Conservation (phyloP, 2,113 vertebrate species). For the Typhlomys cinereus region DNA sequence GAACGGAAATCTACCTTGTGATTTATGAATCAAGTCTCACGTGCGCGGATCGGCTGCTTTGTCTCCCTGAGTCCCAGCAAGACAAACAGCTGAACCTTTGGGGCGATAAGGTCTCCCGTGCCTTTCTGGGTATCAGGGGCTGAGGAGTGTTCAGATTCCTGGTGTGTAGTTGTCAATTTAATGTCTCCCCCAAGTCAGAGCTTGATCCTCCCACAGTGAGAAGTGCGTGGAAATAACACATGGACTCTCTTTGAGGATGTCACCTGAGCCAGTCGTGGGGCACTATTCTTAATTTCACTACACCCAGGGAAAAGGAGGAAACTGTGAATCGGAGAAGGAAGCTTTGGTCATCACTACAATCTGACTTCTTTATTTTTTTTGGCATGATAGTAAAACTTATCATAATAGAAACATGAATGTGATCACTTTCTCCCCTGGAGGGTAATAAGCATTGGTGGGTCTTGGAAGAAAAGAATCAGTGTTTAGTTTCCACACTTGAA, state of each 20-base stretch:
- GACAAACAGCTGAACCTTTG: constrained; percentile 10
- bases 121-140: constrained; percentile 52
- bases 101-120: neutral
- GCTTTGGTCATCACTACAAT: neutral
- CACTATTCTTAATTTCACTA: constrained; percentile 67
- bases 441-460: neutral
- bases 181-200: constrained; percentile 54
- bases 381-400: neutral
- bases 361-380: constrained; percentile 56
- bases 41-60: constrained; percentile 59
- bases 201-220: constrained; percentile 41
- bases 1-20: neutral
- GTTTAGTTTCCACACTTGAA: neutral
- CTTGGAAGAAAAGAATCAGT: constrained; percentile 6
- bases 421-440: constrained; percentile 39
- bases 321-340: constrained; percentile 41
- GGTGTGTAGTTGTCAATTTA: constrained; percentile 36
- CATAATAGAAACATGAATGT: neutral
- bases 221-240: constrained; percentile 47
- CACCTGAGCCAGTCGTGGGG: neutral
- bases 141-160: constrained; percentile 57
- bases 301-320: constrained; percentile 19
- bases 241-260: constrained; percentile 33
- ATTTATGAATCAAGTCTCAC: constrained; percentile 63
- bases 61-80: constrained; percentile 52